Conservation (phyloP, 1,140 invertebrate genomes). For the silkworm (Bombyx mori) region DNA sequence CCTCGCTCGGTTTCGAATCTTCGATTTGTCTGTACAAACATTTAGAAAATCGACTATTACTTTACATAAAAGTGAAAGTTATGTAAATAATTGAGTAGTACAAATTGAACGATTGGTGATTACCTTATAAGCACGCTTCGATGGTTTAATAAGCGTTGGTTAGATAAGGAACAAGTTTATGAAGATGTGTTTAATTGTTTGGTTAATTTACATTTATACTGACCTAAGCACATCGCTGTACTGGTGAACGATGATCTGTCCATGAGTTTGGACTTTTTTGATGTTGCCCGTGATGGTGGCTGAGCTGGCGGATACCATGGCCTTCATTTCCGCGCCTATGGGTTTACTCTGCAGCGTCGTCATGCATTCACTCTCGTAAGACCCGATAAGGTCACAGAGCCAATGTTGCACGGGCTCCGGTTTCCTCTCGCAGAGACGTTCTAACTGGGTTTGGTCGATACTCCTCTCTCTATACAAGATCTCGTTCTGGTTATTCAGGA, state of each 20-base stretch:
- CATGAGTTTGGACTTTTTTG: constrained; percentile 69
- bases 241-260: constrained; percentile 67
- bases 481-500: constrained; percentile 57
- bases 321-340: constrained; percentile 73
- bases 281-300: constrained; percentile 69
- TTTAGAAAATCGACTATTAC: too few relatives aligned
- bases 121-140: neutral
- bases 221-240: constrained; percentile 67
- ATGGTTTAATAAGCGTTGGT: neutral
- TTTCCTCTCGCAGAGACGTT: constrained; percentile 56
- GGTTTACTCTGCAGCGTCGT: constrained; percentile 85
- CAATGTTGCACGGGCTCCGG: constrained; percentile 72
- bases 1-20: constrained; percentile 36
- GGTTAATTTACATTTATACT: constrained; percentile 2
- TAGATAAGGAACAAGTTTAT: neutral
- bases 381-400: constrained; percentile 77
- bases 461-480: constrained; percentile 58
- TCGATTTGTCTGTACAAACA: constrained; percentile 54
- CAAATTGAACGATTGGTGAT: too few relatives aligned
- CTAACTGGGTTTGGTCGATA: constrained; percentile 60
- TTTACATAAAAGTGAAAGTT: neutral
- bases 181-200: neutral
- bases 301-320: constrained; percentile 58
- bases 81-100: neutral
- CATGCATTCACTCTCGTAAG: constrained; percentile 84